Evolutionary conservation across 2,797 vertebrate species (phyloP).

Genomic region (Clamator glandarius): DNA sequence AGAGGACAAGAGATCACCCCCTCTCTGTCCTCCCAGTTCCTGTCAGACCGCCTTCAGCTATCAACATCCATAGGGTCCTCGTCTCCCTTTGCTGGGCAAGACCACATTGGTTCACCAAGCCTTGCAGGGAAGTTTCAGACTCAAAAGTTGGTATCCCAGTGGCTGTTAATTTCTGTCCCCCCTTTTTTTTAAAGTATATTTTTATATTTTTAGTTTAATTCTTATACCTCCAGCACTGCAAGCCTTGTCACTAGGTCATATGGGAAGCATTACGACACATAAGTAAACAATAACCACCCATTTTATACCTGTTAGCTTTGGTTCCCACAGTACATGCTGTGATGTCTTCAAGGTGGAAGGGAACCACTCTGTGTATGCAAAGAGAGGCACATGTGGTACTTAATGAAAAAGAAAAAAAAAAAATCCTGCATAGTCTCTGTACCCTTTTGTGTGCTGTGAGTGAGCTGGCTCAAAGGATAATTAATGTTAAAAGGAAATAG

Average conservation of each 20-base stretch:
- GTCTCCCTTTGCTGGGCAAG: neutral
- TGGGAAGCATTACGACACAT: conserved; percentile 13
- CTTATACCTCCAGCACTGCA: neutral
- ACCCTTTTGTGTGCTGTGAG: neutral
- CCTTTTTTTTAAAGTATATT: neutral
- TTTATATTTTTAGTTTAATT: neutral
- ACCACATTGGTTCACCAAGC: neutral
- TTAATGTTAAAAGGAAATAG: conserved; percentile 44
- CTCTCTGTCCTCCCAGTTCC: conserved; percentile 51
- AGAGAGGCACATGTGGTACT: neutral
- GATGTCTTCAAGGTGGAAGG: conserved; percentile 46
- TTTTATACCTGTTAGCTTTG: conserved; percentile 28
- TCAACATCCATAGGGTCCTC: too few relatives aligned
- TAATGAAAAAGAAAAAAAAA: neutral
- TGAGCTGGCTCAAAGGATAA: neutral
- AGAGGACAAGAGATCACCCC: conserved; percentile 80
- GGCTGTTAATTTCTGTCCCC: neutral
- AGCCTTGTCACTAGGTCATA: neutral
- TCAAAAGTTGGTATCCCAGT: neutral
- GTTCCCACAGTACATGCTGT: neutral
- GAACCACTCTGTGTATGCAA: neutral
- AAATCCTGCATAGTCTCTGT: neutral
- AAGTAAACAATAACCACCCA: neutral
- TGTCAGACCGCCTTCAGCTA: too few relatives aligned
- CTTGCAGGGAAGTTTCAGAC: neutral